Evolutionary conservation across 2,888 invertebrate species (phyloP).

Genomic region (Heliconius erato): DNA sequence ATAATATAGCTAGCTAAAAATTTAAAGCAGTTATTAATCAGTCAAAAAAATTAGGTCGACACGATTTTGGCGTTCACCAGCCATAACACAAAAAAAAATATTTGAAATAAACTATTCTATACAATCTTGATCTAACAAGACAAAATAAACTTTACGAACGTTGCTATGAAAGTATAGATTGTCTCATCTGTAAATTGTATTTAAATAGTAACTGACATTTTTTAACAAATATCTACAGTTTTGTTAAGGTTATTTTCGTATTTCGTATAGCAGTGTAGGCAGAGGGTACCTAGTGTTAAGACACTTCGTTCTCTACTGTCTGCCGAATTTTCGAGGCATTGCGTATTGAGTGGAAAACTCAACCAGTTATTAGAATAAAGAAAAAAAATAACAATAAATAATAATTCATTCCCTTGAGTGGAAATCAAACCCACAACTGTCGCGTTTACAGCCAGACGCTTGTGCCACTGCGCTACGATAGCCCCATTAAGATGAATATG

Average conservation of each 20-base stretch:
- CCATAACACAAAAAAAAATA: background rate
- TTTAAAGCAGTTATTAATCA: conserved; percentile 13
- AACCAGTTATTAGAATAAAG: no score
- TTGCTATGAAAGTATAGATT: background rate
- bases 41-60: conserved; percentile 19
- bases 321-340: no score
- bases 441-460: no score
- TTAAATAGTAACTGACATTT: background rate
- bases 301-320: no score
- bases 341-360: no score
- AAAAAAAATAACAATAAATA: no score
- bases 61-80: conserved; percentile 8
- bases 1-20: conserved; percentile 1
- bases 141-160: background rate
- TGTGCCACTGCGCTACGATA: no score
- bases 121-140: background rate
- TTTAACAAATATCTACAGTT: background rate
- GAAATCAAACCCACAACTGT: no score
- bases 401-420: no score
- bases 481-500: background rate
- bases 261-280: no score
- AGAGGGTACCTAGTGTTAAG: no score
- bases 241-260: background rate
- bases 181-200: background rate
- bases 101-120: conserved; percentile 17